phyloP scores from a whole-genome alignment of 2,113 vertebrate genomes.

The Tretioscincus oriximinensis region DNA sequence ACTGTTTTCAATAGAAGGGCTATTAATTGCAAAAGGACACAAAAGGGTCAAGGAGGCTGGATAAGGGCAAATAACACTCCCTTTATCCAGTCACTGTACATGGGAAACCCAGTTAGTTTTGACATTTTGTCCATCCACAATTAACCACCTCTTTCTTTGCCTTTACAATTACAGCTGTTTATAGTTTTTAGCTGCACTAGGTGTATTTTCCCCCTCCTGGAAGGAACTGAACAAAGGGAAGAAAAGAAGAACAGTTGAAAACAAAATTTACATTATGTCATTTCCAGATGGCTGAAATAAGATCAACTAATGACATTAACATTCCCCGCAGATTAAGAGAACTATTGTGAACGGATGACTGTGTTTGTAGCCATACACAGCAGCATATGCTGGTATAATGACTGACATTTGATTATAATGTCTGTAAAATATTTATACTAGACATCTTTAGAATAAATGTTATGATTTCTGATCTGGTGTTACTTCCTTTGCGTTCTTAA shows the following conservation, averaged over 20 bases:
- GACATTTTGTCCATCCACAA: too few species aligned
- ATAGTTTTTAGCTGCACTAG: not conserved
- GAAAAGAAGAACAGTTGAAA: conserved; percentile 34
- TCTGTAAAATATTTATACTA: conserved; percentile 6
- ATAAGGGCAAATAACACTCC: too few species aligned
- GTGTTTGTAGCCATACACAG: not conserved
- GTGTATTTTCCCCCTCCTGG: conserved; percentile 7
- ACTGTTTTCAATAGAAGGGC: too few species aligned
- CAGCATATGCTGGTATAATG: not conserved
- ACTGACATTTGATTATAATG: not conserved
- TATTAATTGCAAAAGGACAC: too few species aligned
- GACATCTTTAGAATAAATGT: not conserved
- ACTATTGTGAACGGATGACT: not conserved
- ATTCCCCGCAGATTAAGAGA: not conserved
- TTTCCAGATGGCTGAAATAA: conserved; percentile 46
- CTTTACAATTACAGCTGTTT: too few species aligned
- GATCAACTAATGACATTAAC: conserved; percentile 25
- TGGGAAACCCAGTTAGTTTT: too few species aligned
- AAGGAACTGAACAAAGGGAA: conserved; percentile 23
- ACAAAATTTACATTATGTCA: conserved; percentile 36
- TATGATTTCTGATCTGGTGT: not conserved
- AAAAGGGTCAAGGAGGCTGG: too few species aligned
- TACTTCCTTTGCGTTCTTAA: not conserved
- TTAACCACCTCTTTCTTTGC: too few species aligned
- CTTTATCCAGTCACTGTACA: too few species aligned